Percentiles rank a stretch among this genome's conserved stretches.
These are phyloP conservation scores for Parnassius orleans DNA, from an alignment of 2,888 invertebrate genomes.

Conservation along the genomic window DNA sequence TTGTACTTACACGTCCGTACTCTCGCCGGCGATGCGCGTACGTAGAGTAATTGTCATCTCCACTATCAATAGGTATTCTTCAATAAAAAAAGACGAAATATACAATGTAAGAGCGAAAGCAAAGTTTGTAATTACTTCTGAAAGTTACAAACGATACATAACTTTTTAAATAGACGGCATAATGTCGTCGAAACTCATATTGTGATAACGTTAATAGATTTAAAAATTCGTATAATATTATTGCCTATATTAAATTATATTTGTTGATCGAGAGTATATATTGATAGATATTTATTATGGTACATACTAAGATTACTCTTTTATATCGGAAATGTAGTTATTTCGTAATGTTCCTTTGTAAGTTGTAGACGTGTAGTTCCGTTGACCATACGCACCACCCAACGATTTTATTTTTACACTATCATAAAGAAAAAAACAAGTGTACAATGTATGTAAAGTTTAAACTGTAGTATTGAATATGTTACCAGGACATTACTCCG, in stretches of 20 bases:
- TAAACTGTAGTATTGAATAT: slow-evolving; percentile 25
- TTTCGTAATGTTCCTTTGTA: slow-evolving; percentile 51
- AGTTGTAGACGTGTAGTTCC: slow-evolving; percentile 42
- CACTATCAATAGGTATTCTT: slow-evolving; percentile 33
- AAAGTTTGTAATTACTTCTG: slow-evolving; percentile 47
- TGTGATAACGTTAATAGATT: slow-evolving; percentile 71
- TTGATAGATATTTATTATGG: slow-evolving; percentile 73
- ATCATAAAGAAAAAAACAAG: slow-evolving; percentile 27
- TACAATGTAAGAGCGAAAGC: slow-evolving; percentile 43
- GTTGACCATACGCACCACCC: slow-evolving; percentile 35
- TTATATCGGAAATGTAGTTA: slow-evolving; percentile 54
- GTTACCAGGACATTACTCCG: slow-evolving; percentile 33
- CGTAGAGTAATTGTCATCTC: slow-evolving; percentile 26
- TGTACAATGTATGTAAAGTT: slow-evolving; percentile 23
- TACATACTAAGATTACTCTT: slow-evolving; percentile 61
- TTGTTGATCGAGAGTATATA: slow-evolving; percentile 74
- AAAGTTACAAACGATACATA: slow-evolving; percentile 49
- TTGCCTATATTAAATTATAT: slow-evolving; percentile 72
- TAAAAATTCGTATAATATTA: slow-evolving; percentile 64
- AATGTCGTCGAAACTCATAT: slow-evolving; percentile 61
- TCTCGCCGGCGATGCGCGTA: slow-evolving; percentile 12
- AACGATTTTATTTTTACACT: slow-evolving; percentile 36
- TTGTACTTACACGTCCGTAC: slow-evolving; percentile 14
- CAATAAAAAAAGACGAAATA: slow-evolving; percentile 44
- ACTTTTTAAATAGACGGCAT: slow-evolving; percentile 55